A percentile compares a stretch with the other conserved stretches of the same genome.
Conservation (phyloP, 2,797 vertebrate genomes). For the Onychomys arenicola region DNA sequence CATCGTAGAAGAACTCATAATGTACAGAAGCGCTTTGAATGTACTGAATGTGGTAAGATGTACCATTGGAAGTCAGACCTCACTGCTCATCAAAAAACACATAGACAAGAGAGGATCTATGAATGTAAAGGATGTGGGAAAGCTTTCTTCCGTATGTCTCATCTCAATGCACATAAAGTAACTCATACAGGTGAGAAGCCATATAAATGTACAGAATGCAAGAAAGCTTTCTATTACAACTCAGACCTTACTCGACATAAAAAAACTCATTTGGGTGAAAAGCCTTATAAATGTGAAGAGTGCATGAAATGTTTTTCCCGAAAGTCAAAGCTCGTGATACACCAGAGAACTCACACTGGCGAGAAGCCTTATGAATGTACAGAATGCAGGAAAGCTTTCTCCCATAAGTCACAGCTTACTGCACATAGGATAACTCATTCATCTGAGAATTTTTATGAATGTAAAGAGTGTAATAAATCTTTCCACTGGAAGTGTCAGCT, state of each 20-base stretch:
- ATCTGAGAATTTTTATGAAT: not conserved
- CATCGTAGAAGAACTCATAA: not conserved
- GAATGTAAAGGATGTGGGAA: not conserved
- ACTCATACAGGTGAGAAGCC: not conserved
- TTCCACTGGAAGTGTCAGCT: not conserved
- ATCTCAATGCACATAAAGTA: not conserved
- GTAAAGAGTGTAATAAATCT: not conserved
- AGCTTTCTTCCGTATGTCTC: not conserved
- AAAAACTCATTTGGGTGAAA: not conserved
- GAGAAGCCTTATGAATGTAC: not conserved
- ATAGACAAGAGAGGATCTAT: not conserved
- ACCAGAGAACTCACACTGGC: not conserved
- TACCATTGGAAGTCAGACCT: not conserved
- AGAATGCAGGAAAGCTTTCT: not conserved
- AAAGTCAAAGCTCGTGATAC: not conserved
- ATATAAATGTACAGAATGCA: not conserved
- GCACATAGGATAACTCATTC: not conserved
- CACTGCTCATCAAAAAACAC: not conserved
- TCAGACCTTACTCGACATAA: not conserved
- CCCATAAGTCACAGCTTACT: not conserved
- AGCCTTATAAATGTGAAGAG: not conserved
- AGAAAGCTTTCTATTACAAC: not conserved
- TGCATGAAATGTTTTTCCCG: not conserved
- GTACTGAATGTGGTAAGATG: not conserved
- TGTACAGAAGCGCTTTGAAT: not conserved